Evolutionary conservation across 1,140 invertebrate genomes (phyloP), one percentile per base, ranked within the genome.

Genomic region (Eulimnadia texana): DNA sequence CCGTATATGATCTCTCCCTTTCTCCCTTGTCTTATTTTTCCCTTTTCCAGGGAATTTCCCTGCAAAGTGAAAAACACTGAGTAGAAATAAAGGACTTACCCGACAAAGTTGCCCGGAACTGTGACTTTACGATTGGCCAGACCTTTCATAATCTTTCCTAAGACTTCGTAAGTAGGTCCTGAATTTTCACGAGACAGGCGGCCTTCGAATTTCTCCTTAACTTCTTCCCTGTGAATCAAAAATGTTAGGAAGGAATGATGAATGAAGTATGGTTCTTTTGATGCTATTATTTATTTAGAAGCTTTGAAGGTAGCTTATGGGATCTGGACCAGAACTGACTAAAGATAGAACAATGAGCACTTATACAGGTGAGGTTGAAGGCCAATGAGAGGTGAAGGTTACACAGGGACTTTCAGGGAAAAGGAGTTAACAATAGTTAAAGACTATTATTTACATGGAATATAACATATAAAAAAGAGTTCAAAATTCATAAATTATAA

Each of bases 71-170:
- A 29, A 1, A 13, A 19, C 1, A 22, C 2, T 1, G 24, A 58
- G 13, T 51, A 50, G 27, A 59, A 65, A 64, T 27, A 29, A 51
- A 62, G 57, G 62, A 68, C 67, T 76, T 79, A 90, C 89, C 92
- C 90, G 64, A 84, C 78, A 74, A 98, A 98, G 65, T 80, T 82
- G 42, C 93, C 93, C 23, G 95, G 94, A 3, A 91, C 88, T 3
- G 93, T 98, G 24, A 99, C 84, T 73, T 97, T 94, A 63, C 92
- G 81, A 63, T 92, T 92, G 9, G 94, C 90, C 50, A 98, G 83
- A 50, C 88, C 88, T 72, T 97, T 97, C 86, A 99, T 97, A 13
- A 99, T 82, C 76, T 88, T 90, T 20, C 91, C 91, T 33, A 99
- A 79, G 3, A 98, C 88, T 76, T 99, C 94, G 74, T 91, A 97